phyloP scores from a whole-genome alignment of 2,113 vertebrate genomes.

The Malurus cyaneus region DNA sequence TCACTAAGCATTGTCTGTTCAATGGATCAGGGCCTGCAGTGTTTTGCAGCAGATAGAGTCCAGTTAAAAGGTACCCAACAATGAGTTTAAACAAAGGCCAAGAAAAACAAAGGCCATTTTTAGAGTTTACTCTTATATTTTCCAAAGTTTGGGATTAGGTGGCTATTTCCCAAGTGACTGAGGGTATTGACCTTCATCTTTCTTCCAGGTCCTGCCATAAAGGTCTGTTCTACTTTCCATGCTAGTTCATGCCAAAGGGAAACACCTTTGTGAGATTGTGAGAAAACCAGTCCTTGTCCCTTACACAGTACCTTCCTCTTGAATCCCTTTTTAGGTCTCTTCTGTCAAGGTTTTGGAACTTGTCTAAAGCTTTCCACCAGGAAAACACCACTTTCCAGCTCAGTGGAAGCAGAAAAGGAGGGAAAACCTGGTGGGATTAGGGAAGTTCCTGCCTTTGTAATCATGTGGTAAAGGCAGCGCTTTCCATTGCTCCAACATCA shows the following conservation, averaged over 20 bases:
- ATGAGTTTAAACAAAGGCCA: background rate
- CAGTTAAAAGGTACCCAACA: background rate
- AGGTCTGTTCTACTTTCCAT: background rate
- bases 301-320: rapidly evolving
- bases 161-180: background rate
- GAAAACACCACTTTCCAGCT: background rate
- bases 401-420: background rate
- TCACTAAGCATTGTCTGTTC: background rate
- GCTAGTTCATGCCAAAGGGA: background rate
- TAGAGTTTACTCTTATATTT: background rate
- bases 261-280: background rate
- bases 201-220: background rate
- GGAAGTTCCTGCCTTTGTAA: background rate
- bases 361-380: background rate
- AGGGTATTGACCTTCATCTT: background rate
- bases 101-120: background rate
- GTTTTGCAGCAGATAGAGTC: background rate
- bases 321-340: background rate
- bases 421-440: background rate
- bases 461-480: rapidly evolving
- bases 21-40: background rate
- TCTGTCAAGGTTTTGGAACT: background rate
- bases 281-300: background rate
- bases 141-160: background rate
- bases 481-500: background rate